Percentiles rank a stretch among this genome's conserved stretches.
Conservation (phyloP, 2,113 vertebrate species). For the Gracilinanus agilis region DNA sequence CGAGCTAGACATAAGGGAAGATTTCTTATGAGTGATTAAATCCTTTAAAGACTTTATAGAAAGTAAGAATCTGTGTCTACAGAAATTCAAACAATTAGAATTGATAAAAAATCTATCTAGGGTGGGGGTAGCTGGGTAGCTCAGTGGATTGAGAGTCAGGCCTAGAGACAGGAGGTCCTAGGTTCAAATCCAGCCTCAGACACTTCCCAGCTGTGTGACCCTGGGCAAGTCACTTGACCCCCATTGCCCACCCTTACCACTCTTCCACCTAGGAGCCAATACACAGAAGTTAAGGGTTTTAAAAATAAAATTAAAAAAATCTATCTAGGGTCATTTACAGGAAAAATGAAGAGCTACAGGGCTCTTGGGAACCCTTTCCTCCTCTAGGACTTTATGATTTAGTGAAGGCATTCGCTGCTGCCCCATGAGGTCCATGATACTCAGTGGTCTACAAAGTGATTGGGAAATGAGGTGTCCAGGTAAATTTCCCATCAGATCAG, state of each 20-base stretch:
- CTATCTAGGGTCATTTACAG: neutral
- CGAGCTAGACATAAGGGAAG: neutral
- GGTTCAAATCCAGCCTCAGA: no score
- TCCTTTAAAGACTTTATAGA: neutral
- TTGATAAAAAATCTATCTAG: neutral
- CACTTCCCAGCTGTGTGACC: no score
- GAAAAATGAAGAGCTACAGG: neutral
- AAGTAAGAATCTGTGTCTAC: neutral
- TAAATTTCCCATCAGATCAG: slow-evolving; percentile 48
- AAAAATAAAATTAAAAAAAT: no score
- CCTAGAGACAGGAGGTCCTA: no score
- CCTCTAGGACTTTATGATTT: neutral
- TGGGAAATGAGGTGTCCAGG: slow-evolving; percentile 26
- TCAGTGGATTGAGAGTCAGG: no score
- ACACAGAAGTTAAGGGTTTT: no score
- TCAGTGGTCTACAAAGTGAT: slow-evolving; percentile 39
- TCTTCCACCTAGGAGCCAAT: no score
- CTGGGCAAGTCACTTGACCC: no score
- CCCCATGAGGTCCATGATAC: neutral
- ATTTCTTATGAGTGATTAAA: neutral
- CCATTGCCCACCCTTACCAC: no score
- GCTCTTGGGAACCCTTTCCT: neutral
- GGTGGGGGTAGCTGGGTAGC: no score
- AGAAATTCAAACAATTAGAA: neutral
- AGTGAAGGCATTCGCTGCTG: neutral